phyloP scores from a whole-genome alignment of 2,113 vertebrate genomes.

The Fulica atra region DNA sequence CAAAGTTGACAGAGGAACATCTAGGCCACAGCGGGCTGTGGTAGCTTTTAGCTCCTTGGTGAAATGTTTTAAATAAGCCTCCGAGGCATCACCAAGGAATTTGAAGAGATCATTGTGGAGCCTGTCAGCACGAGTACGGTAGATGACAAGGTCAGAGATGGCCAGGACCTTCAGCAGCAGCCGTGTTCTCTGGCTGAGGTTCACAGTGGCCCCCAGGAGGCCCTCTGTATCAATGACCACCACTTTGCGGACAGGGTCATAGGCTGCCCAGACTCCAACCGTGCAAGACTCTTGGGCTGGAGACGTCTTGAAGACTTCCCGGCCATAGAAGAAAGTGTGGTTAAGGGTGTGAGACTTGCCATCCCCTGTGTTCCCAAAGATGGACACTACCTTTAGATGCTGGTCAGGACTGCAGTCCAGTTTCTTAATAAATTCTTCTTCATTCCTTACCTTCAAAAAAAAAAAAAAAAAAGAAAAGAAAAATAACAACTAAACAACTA shows the following conservation, averaged over 20 bases:
- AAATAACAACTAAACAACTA: neutral
- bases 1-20: conserved; percentile 94
- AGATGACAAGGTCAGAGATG: conserved; percentile 95
- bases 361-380: conserved; percentile 98
- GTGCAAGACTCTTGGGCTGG: conserved; percentile 98
- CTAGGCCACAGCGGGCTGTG: conserved; percentile 93
- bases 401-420: conserved; percentile 90
- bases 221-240: conserved; percentile 96
- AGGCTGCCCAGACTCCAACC: conserved; percentile 95
- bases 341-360: conserved; percentile 98
- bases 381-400: conserved; percentile 96
- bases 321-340: conserved; percentile 95
- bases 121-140: conserved; percentile 95
- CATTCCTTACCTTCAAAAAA: conserved; percentile 85
- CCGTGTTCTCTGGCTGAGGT: conserved; percentile 93
- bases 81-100: conserved; percentile 96
- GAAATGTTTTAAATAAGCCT: conserved; percentile 97
- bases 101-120: conserved; percentile 98
- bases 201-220: conserved; percentile 91
- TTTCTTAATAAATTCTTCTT: conserved; percentile 90
- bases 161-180: conserved; percentile 96
- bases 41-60: conserved; percentile 96
- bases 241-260: conserved; percentile 91
- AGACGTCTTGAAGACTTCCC: conserved; percentile 96
- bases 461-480: neutral